A percentile compares a stretch with the other conserved stretches of the same genome.
These are phyloP conservation scores for Zaprionus inermis DNA, from an alignment of 1,140 invertebrate genomes.

Conservation along the genomic window DNA sequence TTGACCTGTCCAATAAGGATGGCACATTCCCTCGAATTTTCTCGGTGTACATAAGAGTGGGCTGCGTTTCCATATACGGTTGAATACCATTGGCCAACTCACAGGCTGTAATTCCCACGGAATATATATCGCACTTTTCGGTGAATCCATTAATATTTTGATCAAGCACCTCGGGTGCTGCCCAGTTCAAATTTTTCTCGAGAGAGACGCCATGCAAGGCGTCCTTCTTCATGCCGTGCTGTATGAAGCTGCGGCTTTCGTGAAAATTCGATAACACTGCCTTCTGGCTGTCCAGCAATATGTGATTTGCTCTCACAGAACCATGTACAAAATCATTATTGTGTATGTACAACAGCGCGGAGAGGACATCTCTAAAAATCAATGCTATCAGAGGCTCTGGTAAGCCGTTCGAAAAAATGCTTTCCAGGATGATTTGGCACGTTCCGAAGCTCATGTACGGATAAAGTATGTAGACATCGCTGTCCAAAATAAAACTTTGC, in stretches of 20 bases:
- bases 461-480: conserved; percentile 91
- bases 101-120: conserved; percentile 93
- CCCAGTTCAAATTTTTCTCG: conserved; percentile 91
- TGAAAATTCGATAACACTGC: conserved; percentile 89
- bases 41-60: conserved; percentile 95
- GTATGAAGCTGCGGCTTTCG: conserved; percentile 89
- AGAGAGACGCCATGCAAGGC: conserved; percentile 91
- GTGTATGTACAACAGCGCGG: conserved; percentile 93
- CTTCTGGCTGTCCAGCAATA: conserved; percentile 85
- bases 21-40: conserved; percentile 93
- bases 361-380: conserved; percentile 91
- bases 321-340: conserved; percentile 94
- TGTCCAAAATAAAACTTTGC: conserved; percentile 89
- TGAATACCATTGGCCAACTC: conserved; percentile 95
- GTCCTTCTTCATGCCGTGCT: conserved; percentile 88
- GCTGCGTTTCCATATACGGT: conserved; percentile 92
- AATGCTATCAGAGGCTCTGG: conserved; percentile 92
- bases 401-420: conserved; percentile 89
- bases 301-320: conserved; percentile 93
- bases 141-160: conserved; percentile 96
- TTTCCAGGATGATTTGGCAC: conserved; percentile 90
- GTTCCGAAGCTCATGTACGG: conserved; percentile 93
- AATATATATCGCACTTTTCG: conserved; percentile 95
- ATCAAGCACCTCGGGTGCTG: conserved; percentile 95
- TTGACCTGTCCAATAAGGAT: conserved; percentile 91